Conservation (phyloP, 2,888 invertebrate species). For the Stramonita haemastoma region DNA sequence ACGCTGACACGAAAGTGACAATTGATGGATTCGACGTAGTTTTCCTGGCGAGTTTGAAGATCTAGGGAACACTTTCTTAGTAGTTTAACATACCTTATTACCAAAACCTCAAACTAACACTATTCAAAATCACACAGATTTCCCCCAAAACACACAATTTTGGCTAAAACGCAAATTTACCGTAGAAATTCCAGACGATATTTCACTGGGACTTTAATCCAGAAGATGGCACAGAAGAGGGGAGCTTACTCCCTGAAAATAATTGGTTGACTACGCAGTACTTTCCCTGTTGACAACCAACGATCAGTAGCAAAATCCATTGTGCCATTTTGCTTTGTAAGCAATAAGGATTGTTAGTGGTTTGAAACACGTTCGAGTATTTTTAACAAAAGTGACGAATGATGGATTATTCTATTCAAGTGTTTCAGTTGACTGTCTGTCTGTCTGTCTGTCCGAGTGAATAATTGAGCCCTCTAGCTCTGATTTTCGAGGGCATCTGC, state of each 20-base stretch:
- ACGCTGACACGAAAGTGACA: too few relatives aligned
- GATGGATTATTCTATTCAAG: too few relatives aligned
- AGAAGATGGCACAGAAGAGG: conserved; percentile 20
- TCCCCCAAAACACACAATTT: not conserved
- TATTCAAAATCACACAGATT: not conserved
- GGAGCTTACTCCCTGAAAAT: conserved; percentile 14
- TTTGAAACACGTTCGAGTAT: too few relatives aligned
- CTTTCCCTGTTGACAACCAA: not conserved
- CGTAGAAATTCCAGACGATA: conserved; percentile 30
- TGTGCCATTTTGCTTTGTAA: too few relatives aligned
- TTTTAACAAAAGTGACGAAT: too few relatives aligned
- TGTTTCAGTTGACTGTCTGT: too few relatives aligned
- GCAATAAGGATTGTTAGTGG: too few relatives aligned
- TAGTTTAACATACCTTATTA: not conserved
- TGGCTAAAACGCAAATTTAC: not conserved
- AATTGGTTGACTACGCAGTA: not conserved
- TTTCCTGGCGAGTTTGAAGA: not conserved
- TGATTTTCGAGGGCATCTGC: too few relatives aligned
- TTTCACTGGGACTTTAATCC: conserved; percentile 5
- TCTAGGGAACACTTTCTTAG: not conserved
- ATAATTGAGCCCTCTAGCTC: too few relatives aligned
- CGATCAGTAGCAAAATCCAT: too few relatives aligned
- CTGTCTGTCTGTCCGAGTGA: too few relatives aligned
- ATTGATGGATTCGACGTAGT: not conserved
- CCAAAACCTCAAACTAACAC: not conserved